Base-by-base conservation (phyloP, 2,113 vertebrate genomes). In the Festucalex cinctus region DNA sequence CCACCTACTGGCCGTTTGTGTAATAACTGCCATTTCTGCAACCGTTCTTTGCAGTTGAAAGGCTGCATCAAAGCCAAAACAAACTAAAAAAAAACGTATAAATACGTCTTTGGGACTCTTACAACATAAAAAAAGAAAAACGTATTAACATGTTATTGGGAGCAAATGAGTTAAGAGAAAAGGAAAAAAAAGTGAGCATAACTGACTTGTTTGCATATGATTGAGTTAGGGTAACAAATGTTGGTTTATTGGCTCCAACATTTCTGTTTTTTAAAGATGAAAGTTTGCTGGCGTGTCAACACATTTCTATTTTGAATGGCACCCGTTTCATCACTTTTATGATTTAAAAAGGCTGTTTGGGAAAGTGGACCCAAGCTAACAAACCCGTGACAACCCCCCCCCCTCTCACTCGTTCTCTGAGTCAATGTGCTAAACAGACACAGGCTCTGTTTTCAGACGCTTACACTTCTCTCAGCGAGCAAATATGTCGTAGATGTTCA, bases 321-420 rank as follows among this genome's bases (percentile, higher is more conserved):
- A 90, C 78, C 65, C 68, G 82, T 82, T 85, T 91, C 83, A 88
- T 91, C 87, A 88, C 80, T 85, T n/a, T 87, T 87, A 90, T 89
- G 81, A 91, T 91, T 88, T 87, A 73, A 90, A 85, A 89, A 86
- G 79, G 80, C 85, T 89, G 86, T 62, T 26, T 26, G 83, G 80
- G 77, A 75, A 82, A 82, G 76, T 78, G 83, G 79, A 78, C 35
- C 71, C 6, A 73, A 88, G 88, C 88, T 86, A 87, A 63, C 35
- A 79, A 88, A 85, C 69, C 79, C 74, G 24, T 82, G 82, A 86
- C n/a, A n/a, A n/a, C n/a, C n/a, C n/a, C n/a, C n/a, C 88, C 84
- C 54, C 85, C 16, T 3, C 36, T 39, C 20, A 17, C 48, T 51
- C 20, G 9, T n/a, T 32, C 73, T 80, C 78, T 80, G 77, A 87